Conservation (phyloP, 2,797 vertebrate species). For the Acanthiza pusilla region DNA sequence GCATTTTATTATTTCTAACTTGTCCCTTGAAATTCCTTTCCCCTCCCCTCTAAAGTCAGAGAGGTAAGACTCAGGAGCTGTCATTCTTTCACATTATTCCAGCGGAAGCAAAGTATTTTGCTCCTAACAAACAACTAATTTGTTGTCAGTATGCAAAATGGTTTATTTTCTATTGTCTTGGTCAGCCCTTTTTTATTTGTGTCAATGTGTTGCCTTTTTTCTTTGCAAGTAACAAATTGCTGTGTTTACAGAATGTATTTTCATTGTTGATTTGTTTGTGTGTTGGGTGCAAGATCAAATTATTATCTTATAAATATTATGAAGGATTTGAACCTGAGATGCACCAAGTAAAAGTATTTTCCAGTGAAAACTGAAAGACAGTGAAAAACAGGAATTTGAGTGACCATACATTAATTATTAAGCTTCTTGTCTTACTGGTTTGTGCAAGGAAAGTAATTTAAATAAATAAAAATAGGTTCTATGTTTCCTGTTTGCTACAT, state of each 20-base stretch:
- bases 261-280: neutral
- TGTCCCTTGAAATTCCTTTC: neutral
- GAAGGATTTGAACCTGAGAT: neutral
- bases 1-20: neutral
- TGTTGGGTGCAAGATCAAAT: neutral
- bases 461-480: neutral
- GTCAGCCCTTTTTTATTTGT: neutral
- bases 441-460: neutral
- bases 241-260: neutral
- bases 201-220: neutral
- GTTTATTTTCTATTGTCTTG: neutral
- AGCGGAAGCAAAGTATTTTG: neutral
- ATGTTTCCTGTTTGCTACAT: neutral
- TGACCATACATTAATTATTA: neutral
- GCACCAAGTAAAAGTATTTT: neutral
- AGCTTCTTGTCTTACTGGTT: neutral
- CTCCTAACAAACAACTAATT: neutral
- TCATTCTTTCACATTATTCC: neutral
- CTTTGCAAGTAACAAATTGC: neutral
- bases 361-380: neutral
- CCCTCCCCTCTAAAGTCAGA: neutral
- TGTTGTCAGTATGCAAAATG: neutral
- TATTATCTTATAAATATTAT: neutral
- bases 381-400: neutral
- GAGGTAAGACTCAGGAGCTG: neutral